Base-by-base conservation (phyloP, 1,140 invertebrate species). In the Hyphantria cunea region DNA sequence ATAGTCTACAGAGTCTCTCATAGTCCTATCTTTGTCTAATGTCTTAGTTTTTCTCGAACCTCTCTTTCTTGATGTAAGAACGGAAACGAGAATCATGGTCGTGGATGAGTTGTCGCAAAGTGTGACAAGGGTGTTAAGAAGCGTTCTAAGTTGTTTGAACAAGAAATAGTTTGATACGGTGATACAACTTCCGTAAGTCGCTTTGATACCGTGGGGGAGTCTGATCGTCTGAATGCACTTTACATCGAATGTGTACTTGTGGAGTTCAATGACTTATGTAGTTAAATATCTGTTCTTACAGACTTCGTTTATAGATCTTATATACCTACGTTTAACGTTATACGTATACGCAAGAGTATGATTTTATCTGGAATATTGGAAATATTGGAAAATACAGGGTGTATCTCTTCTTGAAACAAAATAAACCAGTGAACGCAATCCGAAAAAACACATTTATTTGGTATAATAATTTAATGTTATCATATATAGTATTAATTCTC, bases 111-210 rank as follows among this genome's bases (percentile, higher is more conserved):
- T 25, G 33, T 39, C 12, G 15, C 15, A 64, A 54, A 66, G 34
- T 72, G 66, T 58, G 62, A 72, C 66, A 67, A 72, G 44, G 73
- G 51, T 67, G 58, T 66, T 64, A 55, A 52, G 42, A 53, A 31
- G 59, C 32, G 42, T 25, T 25, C 15, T 68, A 61, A 65, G 58
- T 44, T 74, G 75, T 75, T 78, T 78, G 66, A 39, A 64, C 64
- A 73, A 71, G 72, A 73, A 71, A 78, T 78, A 75, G 53, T 70
- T 75, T 70, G 75, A 80, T 78, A 74, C 55, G 66, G 67, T 78
- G 76, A 78, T 82, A 64, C 75, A 80, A 82, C 80, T 82, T 82
- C 77, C 80, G 66, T 63, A 60, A 62, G 62, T 64, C 42, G 33
- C 69, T 17, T 42, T 60, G 70, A 78, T 80, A 77, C 59, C 59